Evolutionary conservation across 2,797 vertebrate species (phyloP).

Genomic region (Hafferia zeledoni): DNA sequence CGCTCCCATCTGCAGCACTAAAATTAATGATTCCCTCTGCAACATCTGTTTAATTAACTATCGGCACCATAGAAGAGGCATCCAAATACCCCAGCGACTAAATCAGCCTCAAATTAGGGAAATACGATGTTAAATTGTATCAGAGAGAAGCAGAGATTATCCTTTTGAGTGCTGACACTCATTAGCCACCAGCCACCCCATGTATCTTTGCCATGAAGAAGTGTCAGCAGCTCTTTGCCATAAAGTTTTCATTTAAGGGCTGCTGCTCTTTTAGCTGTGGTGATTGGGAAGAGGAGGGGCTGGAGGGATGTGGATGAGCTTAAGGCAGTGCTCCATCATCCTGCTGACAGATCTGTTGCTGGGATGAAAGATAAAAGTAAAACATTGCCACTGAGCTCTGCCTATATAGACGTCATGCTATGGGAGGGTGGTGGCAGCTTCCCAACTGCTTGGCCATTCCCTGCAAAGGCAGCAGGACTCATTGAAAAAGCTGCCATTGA

Average conservation of each 20-base stretch:
- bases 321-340: not conserved
- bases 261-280: not conserved
- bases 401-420: accelerated
- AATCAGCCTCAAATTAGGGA: constrained; percentile 84
- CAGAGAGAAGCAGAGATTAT: constrained; percentile 79
- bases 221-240: constrained; percentile 59
- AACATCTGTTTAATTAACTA: constrained; percentile 88
- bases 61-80: constrained; percentile 79
- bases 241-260: constrained; percentile 70
- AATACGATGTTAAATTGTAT: constrained; percentile 82
- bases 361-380: not conserved
- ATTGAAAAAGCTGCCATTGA: not conserved
- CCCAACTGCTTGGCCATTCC: accelerated
- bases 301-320: not conserved
- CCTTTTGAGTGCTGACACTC: constrained; percentile 76
- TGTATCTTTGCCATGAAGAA: constrained; percentile 78
- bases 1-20: constrained; percentile 81
- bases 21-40: constrained; percentile 86
- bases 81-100: constrained; percentile 83
- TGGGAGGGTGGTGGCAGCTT: not conserved
- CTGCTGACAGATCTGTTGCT: not conserved
- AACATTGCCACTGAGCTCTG: not conserved
- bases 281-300: not conserved
- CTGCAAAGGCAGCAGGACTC: not conserved
- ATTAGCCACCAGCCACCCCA: constrained; percentile 75